A percentile compares a stretch with the other conserved stretches of the same genome.
These are phyloP conservation scores for Halictus rubicundus DNA, from an alignment of 1,140 invertebrate genomes.

Conservation along the genomic window DNA sequence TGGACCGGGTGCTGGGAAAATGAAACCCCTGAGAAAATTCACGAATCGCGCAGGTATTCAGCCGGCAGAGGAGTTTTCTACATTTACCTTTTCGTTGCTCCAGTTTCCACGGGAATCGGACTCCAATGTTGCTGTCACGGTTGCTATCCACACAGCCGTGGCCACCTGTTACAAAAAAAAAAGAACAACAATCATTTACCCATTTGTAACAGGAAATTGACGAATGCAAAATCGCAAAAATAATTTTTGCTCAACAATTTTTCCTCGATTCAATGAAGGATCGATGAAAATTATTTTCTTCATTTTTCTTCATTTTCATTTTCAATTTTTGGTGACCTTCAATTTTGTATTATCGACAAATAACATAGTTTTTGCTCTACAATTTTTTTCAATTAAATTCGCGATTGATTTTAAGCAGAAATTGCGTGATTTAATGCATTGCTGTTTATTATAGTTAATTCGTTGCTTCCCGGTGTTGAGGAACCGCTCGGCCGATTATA, in stretches of 20 bases:
- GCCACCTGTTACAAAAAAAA: conserved; percentile 63
- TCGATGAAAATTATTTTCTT: too few species aligned
- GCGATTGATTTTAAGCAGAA: neutral
- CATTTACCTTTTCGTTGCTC: conserved; percentile 58
- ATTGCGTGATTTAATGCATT: neutral
- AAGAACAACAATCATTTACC: neutral
- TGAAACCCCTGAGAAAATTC: conserved; percentile 20
- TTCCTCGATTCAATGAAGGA: too few species aligned
- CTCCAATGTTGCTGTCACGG: conserved; percentile 59
- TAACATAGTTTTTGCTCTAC: too few species aligned
- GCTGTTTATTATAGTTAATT: neutral
- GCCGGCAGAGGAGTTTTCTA: conserved; percentile 11
- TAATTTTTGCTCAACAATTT: too few species aligned
- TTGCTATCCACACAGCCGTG: conserved; percentile 67
- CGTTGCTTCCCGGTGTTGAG: neutral
- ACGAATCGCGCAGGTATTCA: conserved; percentile 4
- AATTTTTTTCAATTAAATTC: neutral
- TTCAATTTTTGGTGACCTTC: too few species aligned
- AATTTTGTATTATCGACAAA: too few species aligned
- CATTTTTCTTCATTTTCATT: too few species aligned
- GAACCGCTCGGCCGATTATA: neutral
- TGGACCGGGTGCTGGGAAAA: conserved; percentile 1
- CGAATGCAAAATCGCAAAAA: too few species aligned
- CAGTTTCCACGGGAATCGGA: conserved; percentile 54
- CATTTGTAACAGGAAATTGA: too few species aligned